A percentile compares a stretch with the other conserved stretches of the same genome.
Evolutionary conservation across 2,888 invertebrate species (phyloP).

Genomic region (Sminthurides aquaticus): DNA sequence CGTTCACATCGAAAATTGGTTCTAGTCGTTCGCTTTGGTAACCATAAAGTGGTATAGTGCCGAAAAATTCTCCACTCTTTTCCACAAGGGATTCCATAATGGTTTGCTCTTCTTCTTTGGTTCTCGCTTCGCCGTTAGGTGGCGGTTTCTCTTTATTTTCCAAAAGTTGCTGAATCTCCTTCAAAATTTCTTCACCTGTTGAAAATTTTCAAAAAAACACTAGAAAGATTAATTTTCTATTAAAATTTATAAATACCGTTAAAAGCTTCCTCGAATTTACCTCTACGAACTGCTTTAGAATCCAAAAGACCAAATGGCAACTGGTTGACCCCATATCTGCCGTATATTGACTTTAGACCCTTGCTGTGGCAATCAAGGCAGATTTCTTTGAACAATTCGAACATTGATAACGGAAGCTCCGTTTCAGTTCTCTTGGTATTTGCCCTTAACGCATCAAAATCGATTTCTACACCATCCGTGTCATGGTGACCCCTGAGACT

Average conservation of each 20-base stretch:
- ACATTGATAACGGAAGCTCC: conserved; percentile 33
- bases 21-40: conserved; percentile 48
- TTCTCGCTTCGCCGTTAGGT: conserved; percentile 8
- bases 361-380: too few species aligned
- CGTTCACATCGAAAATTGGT: conserved; percentile 46
- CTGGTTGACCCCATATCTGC: conserved; percentile 29
- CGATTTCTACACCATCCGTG: conserved; percentile 45
- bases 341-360: conserved; percentile 11
- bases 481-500: conserved; percentile 46
- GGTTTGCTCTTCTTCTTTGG: conserved; percentile 15
- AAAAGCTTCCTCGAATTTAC: too few species aligned
- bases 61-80: conserved; percentile 50
- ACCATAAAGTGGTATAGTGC: conserved; percentile 50
- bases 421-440: conserved; percentile 46
- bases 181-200: too few species aligned
- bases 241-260: too few species aligned
- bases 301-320: conserved; percentile 23
- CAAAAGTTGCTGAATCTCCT: conserved; percentile 45
- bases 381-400: conserved; percentile 25
- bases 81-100: conserved; percentile 45
- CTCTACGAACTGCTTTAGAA: conserved; percentile 22
- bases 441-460: conserved; percentile 46
- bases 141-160: conserved; percentile 45
- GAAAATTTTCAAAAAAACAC: too few species aligned
- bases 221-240: too few species aligned